Conservation (phyloP, 1,140 invertebrate species). For the Sinonovacula constricta region DNA sequence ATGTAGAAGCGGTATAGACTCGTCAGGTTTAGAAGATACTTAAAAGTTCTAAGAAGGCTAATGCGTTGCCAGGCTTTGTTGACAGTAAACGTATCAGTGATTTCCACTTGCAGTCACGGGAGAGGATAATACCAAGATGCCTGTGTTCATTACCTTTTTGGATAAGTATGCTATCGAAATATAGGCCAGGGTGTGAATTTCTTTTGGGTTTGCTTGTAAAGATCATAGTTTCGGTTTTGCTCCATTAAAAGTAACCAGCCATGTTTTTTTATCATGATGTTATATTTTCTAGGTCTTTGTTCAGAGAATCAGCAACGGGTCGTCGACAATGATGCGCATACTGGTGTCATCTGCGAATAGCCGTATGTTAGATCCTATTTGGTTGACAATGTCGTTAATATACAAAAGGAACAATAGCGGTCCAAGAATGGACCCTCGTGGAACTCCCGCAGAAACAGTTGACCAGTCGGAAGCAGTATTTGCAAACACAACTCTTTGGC, state of each 20-base stretch:
- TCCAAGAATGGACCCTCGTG: no score
- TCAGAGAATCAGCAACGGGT: neutral
- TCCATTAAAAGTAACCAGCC: conserved; percentile 20
- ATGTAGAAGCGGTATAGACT: conserved; percentile 26
- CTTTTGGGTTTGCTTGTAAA: conserved; percentile 15
- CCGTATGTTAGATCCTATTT: neutral
- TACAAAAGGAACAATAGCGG: no score
- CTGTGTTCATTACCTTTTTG: neutral
- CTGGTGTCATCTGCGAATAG: conserved; percentile 22
- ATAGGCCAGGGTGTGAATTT: conserved; percentile 6
- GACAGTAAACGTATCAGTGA: conserved; percentile 1
- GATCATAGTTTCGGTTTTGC: conserved; percentile 22
- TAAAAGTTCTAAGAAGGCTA: conserved; percentile 17
- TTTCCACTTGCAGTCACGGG: conserved; percentile 10
- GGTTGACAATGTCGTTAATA: no score
- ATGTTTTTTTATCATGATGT: conserved; percentile 12
- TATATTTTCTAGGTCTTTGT: neutral
- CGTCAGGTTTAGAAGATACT: conserved; percentile 18
- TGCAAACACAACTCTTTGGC: neutral
- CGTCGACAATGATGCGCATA: conserved; percentile 1
- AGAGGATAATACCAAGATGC: conserved; percentile 13
- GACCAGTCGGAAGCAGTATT: no score
- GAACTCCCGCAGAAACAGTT: no score
- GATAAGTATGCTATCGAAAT: conserved; percentile 1
- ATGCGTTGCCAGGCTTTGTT: conserved; percentile 7